These are phyloP conservation scores for chimpanzee (Pan troglodytes) DNA, from an alignment of 2,113 vertebrate species.

Conservation along the genomic window NHGRI_mPanTro3-v2.1_pri NC_072408.2:101934001-101934500, in stretches of 20 bases:
- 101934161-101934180: background rate
- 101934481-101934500: too few species aligned
- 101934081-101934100: background rate
- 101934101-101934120: background rate
- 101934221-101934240: background rate
- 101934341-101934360: too few species aligned
- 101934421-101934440: too few species aligned
- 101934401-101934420: too few species aligned
- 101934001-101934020: background rate
- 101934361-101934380: too few species aligned
- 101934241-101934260: background rate
- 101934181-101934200: background rate
- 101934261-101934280: background rate
- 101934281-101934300: too few species aligned
- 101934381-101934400: too few species aligned
- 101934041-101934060: background rate
- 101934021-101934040: background rate
- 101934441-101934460: too few species aligned
- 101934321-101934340: too few species aligned
- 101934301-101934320: too few species aligned
- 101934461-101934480: too few species aligned
- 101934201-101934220: constrained; percentile 3
- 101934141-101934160: background rate
- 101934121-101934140: background rate
- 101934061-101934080: background rate